Conservation (phyloP, 2,888 invertebrate genomes). For the Lepeophtheirus nordmannii region DNA sequence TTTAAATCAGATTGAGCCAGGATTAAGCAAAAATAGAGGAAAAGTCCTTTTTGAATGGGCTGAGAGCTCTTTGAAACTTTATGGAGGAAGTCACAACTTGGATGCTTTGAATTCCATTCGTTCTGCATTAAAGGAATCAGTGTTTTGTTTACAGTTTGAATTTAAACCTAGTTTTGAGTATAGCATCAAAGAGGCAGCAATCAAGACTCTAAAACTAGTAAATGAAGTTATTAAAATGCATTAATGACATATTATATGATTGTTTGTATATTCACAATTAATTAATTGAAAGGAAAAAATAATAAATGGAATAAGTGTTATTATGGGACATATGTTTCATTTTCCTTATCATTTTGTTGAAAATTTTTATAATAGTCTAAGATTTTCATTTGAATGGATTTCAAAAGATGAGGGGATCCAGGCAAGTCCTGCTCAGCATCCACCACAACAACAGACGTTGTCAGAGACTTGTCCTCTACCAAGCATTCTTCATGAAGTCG, state of each 20-base stretch:
- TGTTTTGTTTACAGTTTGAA: background rate
- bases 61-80: background rate
- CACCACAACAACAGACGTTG: background rate
- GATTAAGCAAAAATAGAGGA: constrained; percentile 18
- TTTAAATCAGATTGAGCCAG: constrained; percentile 17
- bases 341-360: background rate
- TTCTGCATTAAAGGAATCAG: background rate
- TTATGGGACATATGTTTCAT: background rate
- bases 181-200: background rate
- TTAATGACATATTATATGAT: background rate
- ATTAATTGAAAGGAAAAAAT: background rate
- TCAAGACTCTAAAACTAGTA: background rate
- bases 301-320: background rate
- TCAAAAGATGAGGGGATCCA: background rate
- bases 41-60: constrained; percentile 7
- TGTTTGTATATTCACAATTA: background rate
- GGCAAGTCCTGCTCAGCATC: background rate
- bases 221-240: background rate
- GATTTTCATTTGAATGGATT: background rate
- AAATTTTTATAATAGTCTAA: background rate
- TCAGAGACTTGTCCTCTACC: constrained; percentile 32
- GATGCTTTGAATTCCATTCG: background rate
- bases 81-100: background rate
- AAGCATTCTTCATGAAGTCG: constrained; percentile 49
- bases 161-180: background rate